Percentiles rank a stretch among this genome's conserved stretches.
Evolutionary conservation across 2,888 invertebrate genomes (phyloP).

Genomic region (Chelonus formosanus): DNA sequence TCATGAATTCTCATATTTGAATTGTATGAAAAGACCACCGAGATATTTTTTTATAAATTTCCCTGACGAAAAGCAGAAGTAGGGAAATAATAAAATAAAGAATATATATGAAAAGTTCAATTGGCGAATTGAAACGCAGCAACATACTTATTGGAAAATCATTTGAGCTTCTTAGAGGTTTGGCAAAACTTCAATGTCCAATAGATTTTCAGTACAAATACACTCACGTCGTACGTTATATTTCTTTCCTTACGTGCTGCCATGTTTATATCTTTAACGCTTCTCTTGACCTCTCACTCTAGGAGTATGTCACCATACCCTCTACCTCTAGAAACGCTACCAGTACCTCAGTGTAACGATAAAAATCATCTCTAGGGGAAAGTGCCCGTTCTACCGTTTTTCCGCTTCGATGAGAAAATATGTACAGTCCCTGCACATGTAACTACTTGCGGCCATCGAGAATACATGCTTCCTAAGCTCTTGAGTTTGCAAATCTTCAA

Average conservation of each 20-base stretch:
- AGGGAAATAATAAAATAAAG: neutral
- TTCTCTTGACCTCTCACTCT: conserved; percentile 7
- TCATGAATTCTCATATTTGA: neutral
- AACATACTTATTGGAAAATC: conserved; percentile 50
- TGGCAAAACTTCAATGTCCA: conserved; percentile 34
- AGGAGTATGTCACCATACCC: conserved; percentile 8
- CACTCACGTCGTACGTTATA: conserved; percentile 33
- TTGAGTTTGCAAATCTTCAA: conserved; percentile 11
- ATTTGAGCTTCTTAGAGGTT: conserved; percentile 42
- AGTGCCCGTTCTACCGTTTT: conserved; percentile 35
- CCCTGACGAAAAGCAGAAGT: neutral
- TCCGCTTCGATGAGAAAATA: conserved; percentile 36
- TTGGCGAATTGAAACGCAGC: neutral
- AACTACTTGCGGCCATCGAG: conserved; percentile 11
- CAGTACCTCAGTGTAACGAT: conserved; percentile 4
- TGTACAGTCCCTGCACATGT: conserved; percentile 24
- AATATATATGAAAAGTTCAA: neutral
- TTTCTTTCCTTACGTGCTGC: conserved; percentile 15
- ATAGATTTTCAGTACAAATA: conserved; percentile 45
- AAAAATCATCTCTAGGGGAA: conserved; percentile 29
- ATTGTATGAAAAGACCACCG: neutral
- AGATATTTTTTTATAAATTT: neutral
- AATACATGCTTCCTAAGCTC: neutral
- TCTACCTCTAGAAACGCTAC: conserved; percentile 24
- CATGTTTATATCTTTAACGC: neutral